Evolutionary conservation across 2,888 invertebrate species (phyloP).

Genomic region (Diogma glabrata): DNA sequence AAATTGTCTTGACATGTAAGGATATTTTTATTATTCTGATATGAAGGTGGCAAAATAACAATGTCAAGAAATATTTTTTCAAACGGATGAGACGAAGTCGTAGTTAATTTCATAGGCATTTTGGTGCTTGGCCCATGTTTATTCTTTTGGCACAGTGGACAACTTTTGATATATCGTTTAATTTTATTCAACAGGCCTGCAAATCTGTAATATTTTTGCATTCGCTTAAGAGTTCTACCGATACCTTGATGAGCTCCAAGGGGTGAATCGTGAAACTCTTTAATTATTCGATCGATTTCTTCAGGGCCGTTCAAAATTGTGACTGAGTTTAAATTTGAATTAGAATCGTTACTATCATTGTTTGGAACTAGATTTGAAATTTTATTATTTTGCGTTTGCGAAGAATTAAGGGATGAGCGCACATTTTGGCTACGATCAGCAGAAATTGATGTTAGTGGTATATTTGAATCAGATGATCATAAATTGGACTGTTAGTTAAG

Average conservation of each 20-base stretch:
- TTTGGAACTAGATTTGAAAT: too few relatives aligned
- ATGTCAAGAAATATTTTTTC: constrained; percentile 21
- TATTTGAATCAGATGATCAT: too few relatives aligned
- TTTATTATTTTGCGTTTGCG: too few relatives aligned
- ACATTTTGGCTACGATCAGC: too few relatives aligned
- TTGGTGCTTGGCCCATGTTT: neutral
- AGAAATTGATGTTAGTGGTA: too few relatives aligned
- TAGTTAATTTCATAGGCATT: constrained; percentile 21
- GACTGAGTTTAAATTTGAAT: too few relatives aligned
- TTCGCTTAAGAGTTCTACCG: constrained; percentile 21
- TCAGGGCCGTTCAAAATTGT: too few relatives aligned
- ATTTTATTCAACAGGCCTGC: constrained; percentile 25
- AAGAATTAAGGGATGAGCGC: too few relatives aligned
- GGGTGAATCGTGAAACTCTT: constrained; percentile 16
- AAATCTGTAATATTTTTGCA: constrained; percentile 24
- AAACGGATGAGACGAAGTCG: constrained; percentile 19
- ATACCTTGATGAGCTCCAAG: constrained; percentile 20
- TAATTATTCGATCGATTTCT: constrained; percentile 16
- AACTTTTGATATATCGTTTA: constrained; percentile 23
- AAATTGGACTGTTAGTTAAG: too few relatives aligned
- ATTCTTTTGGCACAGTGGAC: constrained; percentile 23
- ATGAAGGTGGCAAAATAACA: constrained; percentile 22
- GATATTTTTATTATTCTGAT: constrained; percentile 21
- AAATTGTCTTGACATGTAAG: constrained; percentile 22
- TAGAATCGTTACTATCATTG: too few relatives aligned